Evolutionary conservation across 2,888 invertebrate species (phyloP).

Genomic region (Allygus modestus): DNA sequence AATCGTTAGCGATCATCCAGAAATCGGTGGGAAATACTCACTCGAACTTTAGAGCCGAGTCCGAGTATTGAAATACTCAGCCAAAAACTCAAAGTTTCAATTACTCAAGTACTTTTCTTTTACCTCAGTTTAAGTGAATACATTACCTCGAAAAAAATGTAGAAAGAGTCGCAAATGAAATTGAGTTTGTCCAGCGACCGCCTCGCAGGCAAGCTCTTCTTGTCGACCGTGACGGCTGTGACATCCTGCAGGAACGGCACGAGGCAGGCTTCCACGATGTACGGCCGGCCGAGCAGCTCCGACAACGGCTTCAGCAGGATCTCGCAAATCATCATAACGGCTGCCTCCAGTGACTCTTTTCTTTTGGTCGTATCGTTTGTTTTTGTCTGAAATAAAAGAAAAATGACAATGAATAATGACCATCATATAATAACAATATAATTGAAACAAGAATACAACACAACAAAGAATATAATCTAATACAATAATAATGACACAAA

Average conservation of each 20-base stretch:
- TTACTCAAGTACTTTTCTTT: too few species aligned
- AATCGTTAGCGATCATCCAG: too few species aligned
- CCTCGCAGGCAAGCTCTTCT: conserved; percentile 60
- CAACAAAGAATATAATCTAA: too few species aligned
- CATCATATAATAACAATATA: neutral
- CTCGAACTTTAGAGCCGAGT: too few species aligned
- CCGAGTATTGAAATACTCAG: too few species aligned
- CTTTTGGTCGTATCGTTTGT: neutral
- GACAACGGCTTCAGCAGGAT: conserved; percentile 79
- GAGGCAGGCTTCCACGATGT: conserved; percentile 84
- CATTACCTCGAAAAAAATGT: conserved; percentile 81
- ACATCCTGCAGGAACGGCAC: conserved; percentile 76
- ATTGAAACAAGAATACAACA: neutral
- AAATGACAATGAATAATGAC: conserved; percentile 3
- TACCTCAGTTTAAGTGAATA: neutral
- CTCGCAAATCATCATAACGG: conserved; percentile 44
- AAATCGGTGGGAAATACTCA: too few species aligned
- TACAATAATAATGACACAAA: too few species aligned
- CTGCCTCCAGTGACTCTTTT: conserved; percentile 38
- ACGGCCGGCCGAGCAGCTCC: conserved; percentile 80
- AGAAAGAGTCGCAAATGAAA: conserved; percentile 79
- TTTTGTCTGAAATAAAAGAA: conserved; percentile 20
- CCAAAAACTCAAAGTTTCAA: too few species aligned
- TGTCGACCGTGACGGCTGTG: conserved; percentile 60
- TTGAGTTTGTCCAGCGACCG: conserved; percentile 67